Evolutionary conservation across 2,113 vertebrate species (phyloP).

Genomic region (Vireo altiloquus): DNA sequence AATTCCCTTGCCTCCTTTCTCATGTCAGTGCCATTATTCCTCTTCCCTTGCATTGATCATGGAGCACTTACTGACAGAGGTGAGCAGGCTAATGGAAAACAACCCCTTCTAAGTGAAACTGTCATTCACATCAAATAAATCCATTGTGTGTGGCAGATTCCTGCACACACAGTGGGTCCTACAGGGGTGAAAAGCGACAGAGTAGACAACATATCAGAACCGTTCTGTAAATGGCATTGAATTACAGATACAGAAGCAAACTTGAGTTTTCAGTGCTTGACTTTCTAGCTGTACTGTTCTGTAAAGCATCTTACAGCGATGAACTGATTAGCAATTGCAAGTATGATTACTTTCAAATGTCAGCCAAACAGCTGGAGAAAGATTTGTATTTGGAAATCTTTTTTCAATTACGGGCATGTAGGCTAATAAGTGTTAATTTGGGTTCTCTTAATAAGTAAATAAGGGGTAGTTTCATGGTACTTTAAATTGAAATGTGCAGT

Average conservation of each 20-base stretch:
- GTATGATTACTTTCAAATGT: neutral
- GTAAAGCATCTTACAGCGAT: neutral
- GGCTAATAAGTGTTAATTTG: neutral
- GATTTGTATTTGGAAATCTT: neutral
- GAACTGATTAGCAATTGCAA: neutral
- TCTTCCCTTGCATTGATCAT: neutral
- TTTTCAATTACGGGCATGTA: neutral
- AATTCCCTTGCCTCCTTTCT: neutral
- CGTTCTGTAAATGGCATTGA: neutral
- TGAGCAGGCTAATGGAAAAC: neutral
- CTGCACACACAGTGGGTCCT: neutral
- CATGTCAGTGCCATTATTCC: neutral
- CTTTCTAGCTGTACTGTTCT: neutral
- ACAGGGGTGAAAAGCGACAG: neutral
- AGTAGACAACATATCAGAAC: rapidly evolving
- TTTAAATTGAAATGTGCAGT: neutral
- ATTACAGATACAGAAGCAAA: neutral
- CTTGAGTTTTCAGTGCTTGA: neutral
- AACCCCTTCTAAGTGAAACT: neutral
- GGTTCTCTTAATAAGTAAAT: neutral
- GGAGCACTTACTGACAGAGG: neutral
- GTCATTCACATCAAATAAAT: neutral
- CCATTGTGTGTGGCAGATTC: neutral
- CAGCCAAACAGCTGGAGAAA: neutral
- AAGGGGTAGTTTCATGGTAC: neutral